Evolutionary conservation across 2,888 invertebrate species (phyloP), one percentile per base, ranked within the genome.

Genomic region (Zele albiditarsus): DNA sequence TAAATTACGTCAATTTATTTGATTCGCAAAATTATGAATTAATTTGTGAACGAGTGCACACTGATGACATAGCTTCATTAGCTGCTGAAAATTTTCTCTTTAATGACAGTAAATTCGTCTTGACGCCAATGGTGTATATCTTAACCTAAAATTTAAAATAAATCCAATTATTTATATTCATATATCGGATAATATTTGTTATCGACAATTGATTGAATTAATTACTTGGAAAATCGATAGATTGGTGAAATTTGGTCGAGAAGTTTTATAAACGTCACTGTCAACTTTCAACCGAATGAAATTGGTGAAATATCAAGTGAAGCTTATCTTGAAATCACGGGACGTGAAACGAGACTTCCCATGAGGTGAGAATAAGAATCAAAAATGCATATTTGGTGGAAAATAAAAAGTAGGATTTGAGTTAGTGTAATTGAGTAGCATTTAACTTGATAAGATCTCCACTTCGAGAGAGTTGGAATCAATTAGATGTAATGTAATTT

Each of bases 241-340:
- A 88, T 87, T 77, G 93, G 93, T 27, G 90, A 91, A 81, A 85
- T 93, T 33, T 92, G 92, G 91, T 92, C 93, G 0, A 91, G 91
- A 71, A 91, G 91, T 82, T 81, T 87, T 4, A 89, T 90, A 25
- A 91, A 92, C 73, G 84, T 93, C 73, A 91, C 89, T 0, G 86
- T 93, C 75, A 90, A 91, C 71, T 94, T 93, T 88, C 82, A 87
- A 42, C 93, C 94, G 0, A 88, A 90, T 81, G 88, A 89, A 82
- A 90, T 91, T 67, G 91, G 91, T 14, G 89, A 90, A 58, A 91
- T 92, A 80, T 86, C 89, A 57, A 87, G 90, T n/a, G 87, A 82
- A 0, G 91, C 91, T 0, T 93, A 91, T 87, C 89, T 93, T 77
- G 93, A 94, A 80, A 89, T 93, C 3, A 91, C 91, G 72, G 94